Evolutionary conservation across 2,113 vertebrate genomes (phyloP).

Genomic region (Rousettus leschenaultii): DNA sequence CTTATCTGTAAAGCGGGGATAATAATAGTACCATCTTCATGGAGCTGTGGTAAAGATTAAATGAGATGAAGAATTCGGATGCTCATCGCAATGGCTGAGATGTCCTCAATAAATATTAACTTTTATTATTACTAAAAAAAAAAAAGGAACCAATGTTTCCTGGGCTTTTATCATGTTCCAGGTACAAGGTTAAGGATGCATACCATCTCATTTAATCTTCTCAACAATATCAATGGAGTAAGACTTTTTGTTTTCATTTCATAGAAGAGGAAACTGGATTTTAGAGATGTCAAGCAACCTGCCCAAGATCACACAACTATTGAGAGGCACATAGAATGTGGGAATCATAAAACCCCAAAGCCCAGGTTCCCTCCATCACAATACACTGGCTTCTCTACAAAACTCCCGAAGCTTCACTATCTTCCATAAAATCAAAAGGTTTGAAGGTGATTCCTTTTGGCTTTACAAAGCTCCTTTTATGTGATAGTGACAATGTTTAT

Average conservation of each 20-base stretch:
- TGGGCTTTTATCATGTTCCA: not conserved
- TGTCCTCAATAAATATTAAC: not conserved
- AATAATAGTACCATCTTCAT: not conserved
- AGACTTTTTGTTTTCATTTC: not conserved
- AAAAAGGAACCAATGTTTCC: not conserved
- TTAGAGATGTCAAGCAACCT: not conserved
- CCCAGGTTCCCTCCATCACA: not conserved
- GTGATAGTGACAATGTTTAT: not conserved
- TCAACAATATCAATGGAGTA: not conserved
- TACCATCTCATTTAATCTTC: not conserved
- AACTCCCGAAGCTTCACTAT: not conserved
- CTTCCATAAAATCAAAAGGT: not conserved
- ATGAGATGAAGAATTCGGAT: not conserved
- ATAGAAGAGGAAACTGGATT: not conserved
- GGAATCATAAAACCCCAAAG: not conserved
- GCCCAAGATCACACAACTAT: not conserved
- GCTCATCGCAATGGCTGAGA: not conserved
- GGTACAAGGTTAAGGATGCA: not conserved
- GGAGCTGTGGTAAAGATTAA: not conserved
- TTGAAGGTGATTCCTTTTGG: not conserved
- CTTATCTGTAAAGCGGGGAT: not conserved
- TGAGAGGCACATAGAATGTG: not conserved
- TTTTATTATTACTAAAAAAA: not conserved
- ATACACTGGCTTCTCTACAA: not conserved
- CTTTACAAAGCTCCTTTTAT: not conserved